Conservation (phyloP, 2,888 invertebrate species). For the Drosophila pseudotakahashii region DNA sequence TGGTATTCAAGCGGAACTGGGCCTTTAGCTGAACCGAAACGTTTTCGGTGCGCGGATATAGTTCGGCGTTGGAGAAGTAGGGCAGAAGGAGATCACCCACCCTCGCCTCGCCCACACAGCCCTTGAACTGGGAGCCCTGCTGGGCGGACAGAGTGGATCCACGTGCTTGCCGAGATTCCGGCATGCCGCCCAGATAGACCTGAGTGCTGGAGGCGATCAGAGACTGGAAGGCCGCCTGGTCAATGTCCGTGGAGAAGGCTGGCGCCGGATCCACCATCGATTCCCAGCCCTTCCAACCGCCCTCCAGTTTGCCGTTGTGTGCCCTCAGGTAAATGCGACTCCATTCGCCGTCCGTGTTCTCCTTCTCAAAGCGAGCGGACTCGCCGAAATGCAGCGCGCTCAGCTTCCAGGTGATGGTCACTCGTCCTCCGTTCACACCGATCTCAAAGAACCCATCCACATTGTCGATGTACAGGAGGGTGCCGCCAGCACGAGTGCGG, state of each 20-base stretch:
- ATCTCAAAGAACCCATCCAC: conserved; percentile 88
- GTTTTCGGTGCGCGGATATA: conserved; percentile 87
- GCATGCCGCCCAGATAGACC: conserved; percentile 85
- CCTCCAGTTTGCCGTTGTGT: conserved; percentile 84
- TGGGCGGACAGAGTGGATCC: conserved; percentile 79
- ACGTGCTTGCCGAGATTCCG: conserved; percentile 80
- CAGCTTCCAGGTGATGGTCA: conserved; percentile 87
- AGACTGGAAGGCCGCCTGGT: conserved; percentile 82
- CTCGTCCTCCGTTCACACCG: conserved; percentile 89
- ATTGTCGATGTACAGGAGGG: conserved; percentile 88
- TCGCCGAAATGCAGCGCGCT: conserved; percentile 83
- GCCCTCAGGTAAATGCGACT: conserved; percentile 87
- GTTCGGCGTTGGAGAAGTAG: conserved; percentile 91
- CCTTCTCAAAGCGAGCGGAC: conserved; percentile 86
- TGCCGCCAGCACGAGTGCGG: conserved; percentile 91
- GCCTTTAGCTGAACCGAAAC: conserved; percentile 82
- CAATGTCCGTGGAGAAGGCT: conserved; percentile 82
- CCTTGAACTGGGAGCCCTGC: conserved; percentile 86
- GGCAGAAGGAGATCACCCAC: conserved; percentile 93
- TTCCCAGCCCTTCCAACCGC: conserved; percentile 85
- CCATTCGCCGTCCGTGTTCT: conserved; percentile 88
- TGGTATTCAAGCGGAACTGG: conserved; percentile 84
- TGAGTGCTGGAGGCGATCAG: conserved; percentile 83
- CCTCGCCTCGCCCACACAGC: conserved; percentile 94
- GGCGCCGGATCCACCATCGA: conserved; percentile 83